Percentiles rank a stretch among this genome's conserved stretches.
These are phyloP conservation scores for Mycteria americana DNA, from an alignment of 2,797 vertebrate species.

Conservation along the genomic window DNA sequence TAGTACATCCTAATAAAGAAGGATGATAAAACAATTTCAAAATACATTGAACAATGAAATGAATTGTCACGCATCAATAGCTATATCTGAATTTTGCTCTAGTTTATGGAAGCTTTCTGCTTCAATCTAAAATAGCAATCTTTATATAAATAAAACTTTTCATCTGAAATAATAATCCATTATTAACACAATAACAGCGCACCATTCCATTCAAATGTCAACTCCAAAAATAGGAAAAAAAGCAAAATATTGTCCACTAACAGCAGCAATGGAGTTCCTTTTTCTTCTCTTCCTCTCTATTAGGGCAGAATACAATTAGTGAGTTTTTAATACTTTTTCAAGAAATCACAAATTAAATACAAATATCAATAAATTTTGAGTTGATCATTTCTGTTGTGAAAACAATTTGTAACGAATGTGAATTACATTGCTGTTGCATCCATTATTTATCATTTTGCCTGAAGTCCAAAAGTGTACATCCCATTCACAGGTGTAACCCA, in stretches of 20 bases:
- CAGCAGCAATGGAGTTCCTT: background rate
- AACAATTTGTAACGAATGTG: background rate
- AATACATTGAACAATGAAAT: background rate
- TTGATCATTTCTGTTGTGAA: background rate
- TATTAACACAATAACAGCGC: background rate
- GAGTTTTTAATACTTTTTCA: background rate
- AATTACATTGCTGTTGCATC: background rate
- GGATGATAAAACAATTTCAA: background rate
- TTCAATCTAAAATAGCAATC: background rate
- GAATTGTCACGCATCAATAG: background rate
- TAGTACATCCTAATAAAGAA: background rate
- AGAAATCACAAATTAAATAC: background rate
- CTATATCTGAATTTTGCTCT: background rate
- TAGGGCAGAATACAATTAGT: background rate
- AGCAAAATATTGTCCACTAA: background rate
- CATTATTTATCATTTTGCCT: background rate
- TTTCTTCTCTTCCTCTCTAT: background rate
- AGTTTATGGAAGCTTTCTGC: background rate
- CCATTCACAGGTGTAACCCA: background rate
- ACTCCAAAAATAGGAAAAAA: background rate
- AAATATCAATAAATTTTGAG: background rate
- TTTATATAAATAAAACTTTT: background rate
- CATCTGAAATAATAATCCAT: background rate
- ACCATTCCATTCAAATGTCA: background rate
- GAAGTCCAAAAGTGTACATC: rapidly evolving